These are phyloP conservation scores for Acanthosoma haemorrhoidale DNA, from an alignment of 2,888 invertebrate genomes.

Conservation along the genomic window DNA sequence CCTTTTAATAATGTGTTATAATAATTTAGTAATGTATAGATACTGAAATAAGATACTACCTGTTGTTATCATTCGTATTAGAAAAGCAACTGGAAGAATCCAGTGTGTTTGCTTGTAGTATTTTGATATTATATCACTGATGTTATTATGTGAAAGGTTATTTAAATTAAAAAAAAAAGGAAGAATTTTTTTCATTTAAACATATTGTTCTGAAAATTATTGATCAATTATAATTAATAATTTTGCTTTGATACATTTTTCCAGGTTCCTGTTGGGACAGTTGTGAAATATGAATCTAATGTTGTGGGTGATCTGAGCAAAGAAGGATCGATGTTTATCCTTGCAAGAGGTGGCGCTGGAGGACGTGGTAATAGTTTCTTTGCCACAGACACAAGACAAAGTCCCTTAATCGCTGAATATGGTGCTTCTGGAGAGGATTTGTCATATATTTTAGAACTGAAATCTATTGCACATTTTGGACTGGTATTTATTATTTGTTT, in stretches of 20 bases:
- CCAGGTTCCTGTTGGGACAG: conserved; percentile 76
- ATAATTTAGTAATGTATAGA: too few species aligned
- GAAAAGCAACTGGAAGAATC: too few species aligned
- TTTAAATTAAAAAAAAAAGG: background rate
- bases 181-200: background rate
- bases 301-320: conserved; percentile 63
- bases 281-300: conserved; percentile 53
- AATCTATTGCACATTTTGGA: conserved; percentile 93
- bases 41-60: too few species aligned
- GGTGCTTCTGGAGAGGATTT: conserved; percentile 78
- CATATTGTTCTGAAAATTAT: background rate
- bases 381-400: conserved; percentile 66
- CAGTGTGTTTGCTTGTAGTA: too few species aligned
- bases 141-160: too few species aligned
- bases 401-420: conserved; percentile 78
- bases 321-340: conserved; percentile 76
- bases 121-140: too few species aligned
- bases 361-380: conserved; percentile 95
- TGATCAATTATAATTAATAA: background rate
- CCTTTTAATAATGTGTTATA: too few species aligned
- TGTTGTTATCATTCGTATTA: too few species aligned
- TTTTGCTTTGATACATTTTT: background rate
- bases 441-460: conserved; percentile 72
- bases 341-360: conserved; percentile 91
- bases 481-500: conserved; percentile 51